Evolutionary conservation across 2,888 invertebrate genomes (phyloP), one percentile per base, ranked within the genome.

Genomic region (Tenthredo distinguenda): DNA sequence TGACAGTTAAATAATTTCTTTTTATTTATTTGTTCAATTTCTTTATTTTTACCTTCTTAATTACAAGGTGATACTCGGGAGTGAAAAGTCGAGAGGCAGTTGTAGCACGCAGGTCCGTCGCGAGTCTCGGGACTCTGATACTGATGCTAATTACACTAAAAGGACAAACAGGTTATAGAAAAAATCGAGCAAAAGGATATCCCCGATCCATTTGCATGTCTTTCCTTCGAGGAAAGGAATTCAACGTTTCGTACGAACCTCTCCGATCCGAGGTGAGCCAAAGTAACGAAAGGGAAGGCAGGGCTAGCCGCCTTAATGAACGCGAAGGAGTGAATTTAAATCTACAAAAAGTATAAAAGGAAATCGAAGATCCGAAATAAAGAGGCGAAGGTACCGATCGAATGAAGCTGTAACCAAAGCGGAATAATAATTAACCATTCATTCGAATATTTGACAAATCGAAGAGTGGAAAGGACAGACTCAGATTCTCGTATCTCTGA

Each of bases 161-260:
- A 81, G 81, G 81, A 81, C 81, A n/a, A 62, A 62, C 62, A 81
- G 62, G 62, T 81, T 62, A 81, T 40, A 43, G 21, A 74, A 74
- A 74, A 74, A 71, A 74, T 55, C n/a, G 21, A 50, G 4, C 9
- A 50, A 77, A 31, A 55, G 34, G 21, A 89, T 90, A 84, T 82
- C 86, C 87, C 88, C 90, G 87, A 90, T 90, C 89, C 90, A 91
- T 91, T 91, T 90, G 91, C 90, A 89, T 90, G 90, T 88, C 87
- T 86, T 81, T 88, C 87, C 87, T 89, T 91, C 89, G 87, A 87
- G 86, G 90, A 91, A 90, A 87, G 86, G 90, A 91, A 90, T 89
- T 81, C 26, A 81, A 62, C 81, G 79, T 79, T 79, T 79, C 55
- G 43, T 43, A 79, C 58, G 47, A 47, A 47, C 21, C 43, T 74